phyloP scores from a whole-genome alignment of 1,140 invertebrate species.

The Holotrichia oblita region DNA sequence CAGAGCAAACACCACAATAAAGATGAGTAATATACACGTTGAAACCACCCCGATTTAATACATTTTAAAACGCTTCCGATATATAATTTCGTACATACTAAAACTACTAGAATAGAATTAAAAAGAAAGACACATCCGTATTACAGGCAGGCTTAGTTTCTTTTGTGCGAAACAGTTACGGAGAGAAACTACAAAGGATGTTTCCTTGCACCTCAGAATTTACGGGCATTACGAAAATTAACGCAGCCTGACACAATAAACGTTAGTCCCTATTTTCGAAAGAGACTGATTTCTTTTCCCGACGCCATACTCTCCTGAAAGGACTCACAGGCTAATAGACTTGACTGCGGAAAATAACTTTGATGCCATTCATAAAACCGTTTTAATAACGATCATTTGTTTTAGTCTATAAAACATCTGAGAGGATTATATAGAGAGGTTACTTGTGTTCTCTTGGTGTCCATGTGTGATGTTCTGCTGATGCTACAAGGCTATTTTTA shows the following conservation, averaged over 20 bases:
- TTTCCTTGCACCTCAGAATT: no score
- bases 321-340: no score
- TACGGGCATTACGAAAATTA: not conserved
- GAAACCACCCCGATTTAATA: no score
- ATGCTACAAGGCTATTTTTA: not conserved
- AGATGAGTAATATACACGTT: no score
- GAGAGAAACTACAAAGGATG: no score
- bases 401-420: conserved; percentile 21
- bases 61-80: no score
- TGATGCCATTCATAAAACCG: conserved; percentile 16
- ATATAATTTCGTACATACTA: no score
- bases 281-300: not conserved
- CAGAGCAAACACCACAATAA: no score
- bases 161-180: no score
- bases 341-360: not conserved
- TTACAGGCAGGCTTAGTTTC: no score
- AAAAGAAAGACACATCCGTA: no score
- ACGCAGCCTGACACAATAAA: conserved; percentile 8
- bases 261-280: not conserved
- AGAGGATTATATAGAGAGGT: conserved; percentile 9
- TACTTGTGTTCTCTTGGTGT: not conserved
- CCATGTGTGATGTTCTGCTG: not conserved
- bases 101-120: no score
- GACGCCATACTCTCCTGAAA: not conserved
- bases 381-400: conserved; percentile 21